A percentile compares a stretch with the other conserved stretches of the same genome.
These are phyloP conservation scores for Litoditis marina DNA, from an alignment of 2,888 invertebrate genomes.

Conservation along the genomic window DNA sequence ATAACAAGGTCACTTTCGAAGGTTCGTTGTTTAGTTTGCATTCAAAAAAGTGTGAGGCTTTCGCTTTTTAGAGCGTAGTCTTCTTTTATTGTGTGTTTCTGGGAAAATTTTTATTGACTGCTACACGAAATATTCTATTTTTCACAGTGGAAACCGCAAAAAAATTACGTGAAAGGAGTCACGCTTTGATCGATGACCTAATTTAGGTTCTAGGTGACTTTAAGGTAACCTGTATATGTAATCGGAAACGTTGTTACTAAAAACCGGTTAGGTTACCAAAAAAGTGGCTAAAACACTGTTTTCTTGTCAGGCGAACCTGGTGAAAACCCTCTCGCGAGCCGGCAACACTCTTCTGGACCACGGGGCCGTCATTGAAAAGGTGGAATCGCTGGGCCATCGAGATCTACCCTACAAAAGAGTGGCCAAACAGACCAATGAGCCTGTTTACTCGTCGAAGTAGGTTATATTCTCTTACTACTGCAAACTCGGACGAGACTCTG, in stretches of 20 bases:
- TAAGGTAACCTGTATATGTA: too few species aligned
- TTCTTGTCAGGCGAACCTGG: conserved; percentile 45
- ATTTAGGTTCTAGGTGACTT: too few species aligned
- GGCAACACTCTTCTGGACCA: conserved; percentile 53
- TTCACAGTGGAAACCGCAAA: too few species aligned
- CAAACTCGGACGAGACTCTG: too few species aligned
- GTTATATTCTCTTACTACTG: conserved; percentile 9
- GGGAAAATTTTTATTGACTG: too few species aligned
- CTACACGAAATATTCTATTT: too few species aligned
- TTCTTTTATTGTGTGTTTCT: too few species aligned
- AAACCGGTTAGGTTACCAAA: not conserved
- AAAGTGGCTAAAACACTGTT: not conserved
- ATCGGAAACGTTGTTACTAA: too few species aligned
- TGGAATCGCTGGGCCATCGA: conserved; percentile 54
- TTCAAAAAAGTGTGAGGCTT: too few species aligned
- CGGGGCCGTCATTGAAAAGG: conserved; percentile 56
- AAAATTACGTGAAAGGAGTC: too few species aligned
- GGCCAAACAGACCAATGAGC: conserved; percentile 53
- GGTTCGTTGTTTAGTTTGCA: conserved; percentile 25
- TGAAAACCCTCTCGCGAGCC: conserved; percentile 50
- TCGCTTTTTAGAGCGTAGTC: too few species aligned
- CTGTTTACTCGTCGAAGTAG: conserved; percentile 54
- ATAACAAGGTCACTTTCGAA: conserved; percentile 54
- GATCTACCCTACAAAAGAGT: conserved; percentile 52
- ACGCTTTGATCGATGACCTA: too few species aligned